Percentiles rank a stretch among this genome's conserved stretches.
These are phyloP conservation scores for Agelas oroides DNA, from an alignment of 37 sponge, comb jelly and placozoan genomes.

Conservation along the genomic window DNA sequence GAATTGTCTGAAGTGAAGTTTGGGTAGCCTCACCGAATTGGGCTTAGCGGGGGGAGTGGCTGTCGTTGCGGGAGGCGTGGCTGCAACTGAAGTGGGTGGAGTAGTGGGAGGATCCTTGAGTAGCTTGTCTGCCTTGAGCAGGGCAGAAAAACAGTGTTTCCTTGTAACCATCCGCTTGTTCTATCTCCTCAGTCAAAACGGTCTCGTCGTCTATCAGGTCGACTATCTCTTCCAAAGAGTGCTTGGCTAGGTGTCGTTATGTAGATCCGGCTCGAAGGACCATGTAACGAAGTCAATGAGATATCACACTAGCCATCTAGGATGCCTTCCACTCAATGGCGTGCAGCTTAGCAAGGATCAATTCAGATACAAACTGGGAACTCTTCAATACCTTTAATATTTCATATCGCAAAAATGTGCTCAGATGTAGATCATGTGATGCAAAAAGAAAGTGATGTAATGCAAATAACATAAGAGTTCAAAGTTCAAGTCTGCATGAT, in stretches of 20 bases:
- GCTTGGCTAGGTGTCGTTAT: neutral
- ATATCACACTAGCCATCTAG: too few species aligned
- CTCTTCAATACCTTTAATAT: too few species aligned
- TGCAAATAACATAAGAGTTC: neutral
- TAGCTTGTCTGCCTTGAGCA: conserved; percentile 25
- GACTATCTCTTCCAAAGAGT: neutral
- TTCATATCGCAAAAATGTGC: too few species aligned
- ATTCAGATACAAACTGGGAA: too few species aligned
- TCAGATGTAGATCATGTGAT: neutral
- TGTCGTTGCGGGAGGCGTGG: neutral
- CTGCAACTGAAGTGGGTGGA: neutral
- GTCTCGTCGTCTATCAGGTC: conserved; percentile 29
- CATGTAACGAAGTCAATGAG: conserved; percentile 18
- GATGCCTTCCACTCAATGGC: too few species aligned
- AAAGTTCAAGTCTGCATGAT: neutral
- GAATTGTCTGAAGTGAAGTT: conserved; percentile 25
- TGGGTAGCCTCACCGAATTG: conserved; percentile 33
- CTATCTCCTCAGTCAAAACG: conserved; percentile 30
- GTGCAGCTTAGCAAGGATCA: too few species aligned
- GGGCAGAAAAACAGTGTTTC: conserved; percentile 12
- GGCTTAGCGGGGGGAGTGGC: conserved; percentile 1
- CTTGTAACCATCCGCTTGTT: conserved; percentile 44
- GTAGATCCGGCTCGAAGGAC: conserved; percentile 42
- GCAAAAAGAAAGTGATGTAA: neutral
- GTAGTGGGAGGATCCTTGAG: neutral